A percentile compares a stretch with the other conserved stretches of the same genome.
Conservation (phyloP, 2,113 vertebrate genomes). For the Piprites chloris region DNA sequence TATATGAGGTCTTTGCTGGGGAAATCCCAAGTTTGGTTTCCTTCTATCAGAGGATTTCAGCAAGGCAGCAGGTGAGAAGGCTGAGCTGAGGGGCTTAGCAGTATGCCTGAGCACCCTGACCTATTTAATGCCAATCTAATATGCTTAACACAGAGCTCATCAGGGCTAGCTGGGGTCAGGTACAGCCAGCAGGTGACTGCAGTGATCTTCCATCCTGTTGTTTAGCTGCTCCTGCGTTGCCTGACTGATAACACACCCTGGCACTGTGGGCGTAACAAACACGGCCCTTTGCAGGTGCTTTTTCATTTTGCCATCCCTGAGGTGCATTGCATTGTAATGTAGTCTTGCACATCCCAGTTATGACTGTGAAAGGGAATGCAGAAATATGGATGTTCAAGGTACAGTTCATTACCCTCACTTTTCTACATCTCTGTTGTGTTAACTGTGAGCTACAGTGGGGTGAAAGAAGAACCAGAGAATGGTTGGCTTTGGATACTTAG, state of each 20-base stretch:
- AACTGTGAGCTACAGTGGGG: not conserved
- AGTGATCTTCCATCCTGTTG: not conserved
- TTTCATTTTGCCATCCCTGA: not conserved
- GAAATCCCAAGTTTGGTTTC: not conserved
- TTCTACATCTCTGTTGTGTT: not conserved
- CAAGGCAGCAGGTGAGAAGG: not conserved
- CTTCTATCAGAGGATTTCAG: not conserved
- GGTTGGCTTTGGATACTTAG: not conserved
- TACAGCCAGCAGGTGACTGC: not conserved
- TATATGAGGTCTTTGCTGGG: not conserved
- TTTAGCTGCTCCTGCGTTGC: not conserved
- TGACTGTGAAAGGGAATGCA: not conserved
- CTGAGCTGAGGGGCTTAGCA: not conserved
- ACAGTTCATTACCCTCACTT: not conserved
- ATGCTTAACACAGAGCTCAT: not conserved
- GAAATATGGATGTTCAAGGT: not conserved
- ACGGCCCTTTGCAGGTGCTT: not conserved
- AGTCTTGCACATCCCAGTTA: not conserved
- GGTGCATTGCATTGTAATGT: not conserved
- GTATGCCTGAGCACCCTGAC: not conserved
- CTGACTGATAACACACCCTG: not conserved
- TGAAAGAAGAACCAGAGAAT: not conserved
- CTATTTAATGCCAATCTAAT: not conserved
- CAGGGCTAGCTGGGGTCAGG: not conserved
- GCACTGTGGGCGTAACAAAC: not conserved